These are phyloP conservation scores for Cinara cedri DNA, from an alignment of 2,888 invertebrate genomes.

Conservation along the genomic window DNA sequence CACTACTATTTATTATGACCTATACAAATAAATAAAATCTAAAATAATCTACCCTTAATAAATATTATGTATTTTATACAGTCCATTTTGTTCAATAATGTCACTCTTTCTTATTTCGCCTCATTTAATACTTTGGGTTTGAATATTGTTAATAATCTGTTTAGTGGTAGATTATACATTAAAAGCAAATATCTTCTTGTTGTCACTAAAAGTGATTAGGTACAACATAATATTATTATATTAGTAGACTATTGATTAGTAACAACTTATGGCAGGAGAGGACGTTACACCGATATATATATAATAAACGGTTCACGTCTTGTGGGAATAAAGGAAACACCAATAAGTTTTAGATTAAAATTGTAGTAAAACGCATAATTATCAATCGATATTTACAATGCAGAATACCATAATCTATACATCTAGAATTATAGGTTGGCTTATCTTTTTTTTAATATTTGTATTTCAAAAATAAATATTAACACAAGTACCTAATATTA, in stretches of 20 bases:
- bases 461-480: too few species aligned
- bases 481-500: too few species aligned
- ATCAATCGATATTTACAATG: not conserved
- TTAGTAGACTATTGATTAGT: not conserved
- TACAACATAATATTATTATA: not conserved
- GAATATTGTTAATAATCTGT: constrained; percentile 17
- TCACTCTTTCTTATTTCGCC: not conserved
- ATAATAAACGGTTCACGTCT: too few species aligned
- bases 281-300: too few species aligned
- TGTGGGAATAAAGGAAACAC: too few species aligned
- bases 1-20: too few species aligned
- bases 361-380: not conserved
- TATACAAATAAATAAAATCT: too few species aligned
- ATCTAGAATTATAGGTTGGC: too few species aligned
- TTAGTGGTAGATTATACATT: constrained; percentile 1
- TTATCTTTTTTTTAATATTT: too few species aligned
- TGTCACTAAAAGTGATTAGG: not conserved
- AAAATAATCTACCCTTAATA: too few species aligned
- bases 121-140: not conserved
- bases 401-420: too few species aligned
- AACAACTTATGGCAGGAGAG: not conserved
- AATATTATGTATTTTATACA: too few species aligned
- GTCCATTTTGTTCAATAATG: not conserved
- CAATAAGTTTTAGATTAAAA: not conserved
- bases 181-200: constrained; percentile 3